Conservation (phyloP, 2,888 invertebrate genomes). For the Sicus ferrugineus region DNA sequence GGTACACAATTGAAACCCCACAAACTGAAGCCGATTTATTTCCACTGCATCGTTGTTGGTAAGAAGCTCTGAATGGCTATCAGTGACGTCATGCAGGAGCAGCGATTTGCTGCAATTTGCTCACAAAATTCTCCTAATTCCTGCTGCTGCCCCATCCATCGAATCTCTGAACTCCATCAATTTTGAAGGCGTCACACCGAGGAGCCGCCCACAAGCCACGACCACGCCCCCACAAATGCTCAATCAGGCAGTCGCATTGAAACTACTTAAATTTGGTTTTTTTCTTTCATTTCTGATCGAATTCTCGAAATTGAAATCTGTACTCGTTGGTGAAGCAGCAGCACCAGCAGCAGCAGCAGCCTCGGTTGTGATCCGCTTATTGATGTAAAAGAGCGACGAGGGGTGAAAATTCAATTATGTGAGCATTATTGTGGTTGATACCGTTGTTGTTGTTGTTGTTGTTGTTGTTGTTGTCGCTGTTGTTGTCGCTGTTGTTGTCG, state of each 20-base stretch:
- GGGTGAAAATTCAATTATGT: constrained; percentile 28
- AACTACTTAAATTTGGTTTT: neutral
- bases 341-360: neutral
- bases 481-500: no score
- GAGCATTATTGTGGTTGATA: constrained; percentile 18
- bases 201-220: no score
- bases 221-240: no score
- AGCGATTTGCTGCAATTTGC: no score
- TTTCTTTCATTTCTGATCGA: constrained; percentile 21
- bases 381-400: constrained; percentile 1
- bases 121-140: no score
- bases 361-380: constrained; percentile 26
- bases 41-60: no score
- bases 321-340: neutral
- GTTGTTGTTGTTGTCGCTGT: no score
- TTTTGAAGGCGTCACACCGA: no score
- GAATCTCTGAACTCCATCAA: neutral
- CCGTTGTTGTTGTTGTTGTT: constrained; percentile 11
- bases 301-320: constrained; percentile 20
- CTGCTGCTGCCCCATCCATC: neutral
- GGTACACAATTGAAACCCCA: no score
- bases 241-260: neutral
- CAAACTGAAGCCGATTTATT: no score
- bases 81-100: no score
- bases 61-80: no score